Base-by-base conservation (phyloP, 2,888 invertebrate species). In the Invenusta paracnida region DNA sequence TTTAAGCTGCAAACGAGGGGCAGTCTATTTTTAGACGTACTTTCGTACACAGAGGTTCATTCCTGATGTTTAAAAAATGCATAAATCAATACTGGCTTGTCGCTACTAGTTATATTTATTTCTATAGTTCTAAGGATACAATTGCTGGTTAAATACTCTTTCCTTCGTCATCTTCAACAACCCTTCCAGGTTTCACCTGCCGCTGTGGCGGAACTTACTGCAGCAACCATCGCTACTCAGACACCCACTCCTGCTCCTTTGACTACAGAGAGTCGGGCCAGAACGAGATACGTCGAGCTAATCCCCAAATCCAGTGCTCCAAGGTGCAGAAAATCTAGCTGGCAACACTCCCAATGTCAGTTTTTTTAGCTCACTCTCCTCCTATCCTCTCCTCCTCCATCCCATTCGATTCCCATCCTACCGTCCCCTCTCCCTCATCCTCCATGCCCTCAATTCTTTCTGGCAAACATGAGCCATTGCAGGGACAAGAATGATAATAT, bases 231-330 rank as follows among this genome's bases (percentile, higher is more conserved):
- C 95, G 98, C 93, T 98, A 98, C 94, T 97, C 97, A 93, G 97
- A 98, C 94, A 97, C 97, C 94, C 98, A 98, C 94, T 95, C 96
- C 92, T 98, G 98, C 94, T 95, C 95, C 92, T 98, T 98, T 93
- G 96, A 98, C 94, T 98, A 98, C 94, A 95, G 97, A 93, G 96
- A 96, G 94, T 94, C 96, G 93, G 98, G 97, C 91, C 96, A 97
- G 93, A 91, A 92, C 88, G 97, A 98, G 93, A 98, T 98, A 92
- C 94, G 97, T 92, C 97, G 97, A 94, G 97, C 97, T 94, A 99
- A 99, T 94, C 98, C 98, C 5, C 85, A 73, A 23, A 83, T 85
- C 29, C 28, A 67, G 1, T 85, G 67, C 27, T 67, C 25, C 27
- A 85, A 85, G 73, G 85, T 85, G 31, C 31, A 30, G 23, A 83